Conservation (phyloP, 2,888 invertebrate species). For the Drosophila tripunctata region DNA sequence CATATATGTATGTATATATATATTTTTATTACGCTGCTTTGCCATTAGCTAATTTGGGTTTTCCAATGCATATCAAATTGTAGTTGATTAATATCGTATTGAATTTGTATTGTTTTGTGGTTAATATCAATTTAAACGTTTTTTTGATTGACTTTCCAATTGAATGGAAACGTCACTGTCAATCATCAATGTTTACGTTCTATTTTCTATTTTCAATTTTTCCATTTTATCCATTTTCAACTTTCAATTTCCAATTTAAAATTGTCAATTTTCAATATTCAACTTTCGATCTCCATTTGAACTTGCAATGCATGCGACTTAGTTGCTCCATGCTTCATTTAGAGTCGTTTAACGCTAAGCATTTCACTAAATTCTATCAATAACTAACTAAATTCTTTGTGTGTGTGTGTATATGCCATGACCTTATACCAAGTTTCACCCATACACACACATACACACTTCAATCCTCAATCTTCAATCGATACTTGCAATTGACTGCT, state of each 20-base stretch:
- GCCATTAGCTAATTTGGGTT: constrained; percentile 3
- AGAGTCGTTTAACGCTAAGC: constrained; percentile 16
- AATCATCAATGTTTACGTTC: neutral
- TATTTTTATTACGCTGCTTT: constrained; percentile 13
- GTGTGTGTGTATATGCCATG: neutral
- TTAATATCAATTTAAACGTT: constrained; percentile 4
- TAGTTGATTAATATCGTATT: constrained; percentile 11
- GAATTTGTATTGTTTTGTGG: neutral
- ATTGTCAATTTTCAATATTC: constrained; percentile 1
- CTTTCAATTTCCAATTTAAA: neutral
- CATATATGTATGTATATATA: neutral
- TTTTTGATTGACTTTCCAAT: neutral
- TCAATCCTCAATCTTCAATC: neutral
- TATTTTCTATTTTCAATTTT: neutral
- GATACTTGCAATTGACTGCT: neutral
- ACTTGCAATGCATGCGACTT: neutral
- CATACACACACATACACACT: neutral
- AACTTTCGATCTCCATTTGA: neutral
- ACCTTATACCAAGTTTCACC: neutral
- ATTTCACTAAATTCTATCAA: constrained; percentile 33
- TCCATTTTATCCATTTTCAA: neutral
- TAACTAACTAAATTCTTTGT: constrained; percentile 26
- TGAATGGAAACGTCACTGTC: neutral
- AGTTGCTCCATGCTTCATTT: constrained; percentile 4
- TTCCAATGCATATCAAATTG: constrained; percentile 1